Evolutionary conservation across 2,797 vertebrate species (phyloP).

Genomic region (Syngnathus acus): DNA sequence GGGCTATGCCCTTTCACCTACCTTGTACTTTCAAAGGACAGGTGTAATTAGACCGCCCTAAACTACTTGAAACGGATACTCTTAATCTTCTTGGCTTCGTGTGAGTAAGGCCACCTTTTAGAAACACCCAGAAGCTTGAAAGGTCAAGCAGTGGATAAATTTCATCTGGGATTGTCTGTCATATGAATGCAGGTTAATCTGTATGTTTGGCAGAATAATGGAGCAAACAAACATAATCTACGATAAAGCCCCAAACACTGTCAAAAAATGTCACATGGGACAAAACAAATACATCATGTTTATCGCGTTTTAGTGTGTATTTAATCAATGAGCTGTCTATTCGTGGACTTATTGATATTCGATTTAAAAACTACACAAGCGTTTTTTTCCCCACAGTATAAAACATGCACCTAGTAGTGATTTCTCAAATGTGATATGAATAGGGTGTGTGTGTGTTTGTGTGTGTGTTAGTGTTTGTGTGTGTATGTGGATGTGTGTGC

Average conservation of each 20-base stretch:
- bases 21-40: background rate
- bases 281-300: background rate
- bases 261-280: background rate
- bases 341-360: too few relatives aligned
- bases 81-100: slow-evolving; percentile 1
- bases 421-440: too few relatives aligned
- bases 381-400: too few relatives aligned
- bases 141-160: background rate
- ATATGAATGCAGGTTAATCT: background rate
- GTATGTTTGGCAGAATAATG: background rate
- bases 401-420: too few relatives aligned
- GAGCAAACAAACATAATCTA: background rate
- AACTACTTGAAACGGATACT: slow-evolving; percentile 3
- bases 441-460: too few relatives aligned
- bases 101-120: background rate
- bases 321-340: background rate
- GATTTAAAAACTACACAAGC: background rate
- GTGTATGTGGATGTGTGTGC: too few relatives aligned
- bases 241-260: background rate
- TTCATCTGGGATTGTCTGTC: slow-evolving; percentile 5
- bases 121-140: background rate
- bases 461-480: too few relatives aligned
- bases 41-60: background rate
- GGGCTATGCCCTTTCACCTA: slow-evolving; percentile 2
- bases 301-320: background rate